These are phyloP conservation scores for Temnopleurus reevesii DNA, from an alignment of 53 echinoderm and acorn worm genomes.

Conservation along the genomic window DNA sequence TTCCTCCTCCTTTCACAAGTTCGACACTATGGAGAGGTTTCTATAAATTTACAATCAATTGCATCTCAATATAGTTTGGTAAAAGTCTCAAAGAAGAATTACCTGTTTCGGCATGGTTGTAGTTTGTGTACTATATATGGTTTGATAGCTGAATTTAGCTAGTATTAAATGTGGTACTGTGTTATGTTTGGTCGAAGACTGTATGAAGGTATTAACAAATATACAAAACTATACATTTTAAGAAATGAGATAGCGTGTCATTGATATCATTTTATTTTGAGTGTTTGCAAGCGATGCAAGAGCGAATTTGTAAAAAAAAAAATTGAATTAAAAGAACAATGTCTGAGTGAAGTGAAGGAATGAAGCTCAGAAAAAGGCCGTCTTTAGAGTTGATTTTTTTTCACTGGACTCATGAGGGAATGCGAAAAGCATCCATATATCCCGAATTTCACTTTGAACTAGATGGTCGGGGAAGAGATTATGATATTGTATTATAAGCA, in stretches of 20 bases:
- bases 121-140: slow-evolving; percentile 47
- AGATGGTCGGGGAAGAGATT: no score
- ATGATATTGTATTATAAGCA: no score
- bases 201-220: slow-evolving; percentile 36
- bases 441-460: no score
- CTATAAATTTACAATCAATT: neutral
- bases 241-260: neutral
- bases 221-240: slow-evolving; percentile 36
- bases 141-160: slow-evolving; percentile 15
- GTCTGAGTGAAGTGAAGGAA: no score
- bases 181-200: slow-evolving; percentile 31
- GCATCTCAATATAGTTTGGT: neutral
- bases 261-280: neutral
- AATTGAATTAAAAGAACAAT: no score
- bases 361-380: no score
- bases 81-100: neutral
- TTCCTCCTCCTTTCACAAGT: no score
- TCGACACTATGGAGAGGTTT: neutral
- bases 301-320: no score
- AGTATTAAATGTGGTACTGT: neutral
- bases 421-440: no score
- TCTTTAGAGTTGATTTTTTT: neutral
- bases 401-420: neutral
- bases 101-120: neutral
- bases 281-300: neutral